Evolutionary conservation across 2,888 invertebrate genomes (phyloP).

Genomic region (Eupeodes latifasciatus): DNA sequence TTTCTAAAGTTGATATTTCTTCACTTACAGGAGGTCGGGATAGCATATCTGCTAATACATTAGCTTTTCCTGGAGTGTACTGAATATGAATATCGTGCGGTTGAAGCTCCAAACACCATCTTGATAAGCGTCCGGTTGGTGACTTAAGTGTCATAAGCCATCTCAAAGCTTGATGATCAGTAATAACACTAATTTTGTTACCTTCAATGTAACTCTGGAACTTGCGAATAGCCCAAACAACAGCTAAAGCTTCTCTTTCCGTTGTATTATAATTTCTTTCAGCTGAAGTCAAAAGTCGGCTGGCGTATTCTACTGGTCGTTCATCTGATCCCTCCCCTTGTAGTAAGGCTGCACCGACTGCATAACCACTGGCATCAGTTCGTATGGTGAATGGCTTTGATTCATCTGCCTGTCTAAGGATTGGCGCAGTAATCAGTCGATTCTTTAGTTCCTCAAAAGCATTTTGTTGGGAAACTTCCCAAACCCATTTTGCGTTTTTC

Average conservation of each 20-base stretch:
- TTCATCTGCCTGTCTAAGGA: too few relatives aligned
- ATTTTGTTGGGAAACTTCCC: too few relatives aligned
- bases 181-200: slow-evolving; percentile 15
- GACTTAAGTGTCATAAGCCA: slow-evolving; percentile 79
- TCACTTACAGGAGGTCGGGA: too few relatives aligned
- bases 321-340: slow-evolving; percentile 68
- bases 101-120: slow-evolving; percentile 82
- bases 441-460: slow-evolving; percentile 59
- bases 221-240: slow-evolving; percentile 71
- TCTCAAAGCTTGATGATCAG: slow-evolving; percentile 39
- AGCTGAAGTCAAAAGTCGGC: background rate
- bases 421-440: too few relatives aligned
- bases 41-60: too few relatives aligned
- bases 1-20: too few relatives aligned
- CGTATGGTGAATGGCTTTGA: slow-evolving; percentile 66
- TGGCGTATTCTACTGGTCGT: slow-evolving; percentile 77
- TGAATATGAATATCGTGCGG: background rate
- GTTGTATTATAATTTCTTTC: background rate
- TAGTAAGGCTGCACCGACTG: too few relatives aligned
- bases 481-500: too few relatives aligned
- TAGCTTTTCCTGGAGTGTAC: too few relatives aligned
- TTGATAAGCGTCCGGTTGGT: slow-evolving; percentile 82
- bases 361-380: slow-evolving; percentile 78
- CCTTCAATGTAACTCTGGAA: slow-evolving; percentile 46
- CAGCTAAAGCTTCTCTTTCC: background rate